Conservation (phyloP, 2,888 invertebrate species). For the Lasioglossum leucozonium region DNA sequence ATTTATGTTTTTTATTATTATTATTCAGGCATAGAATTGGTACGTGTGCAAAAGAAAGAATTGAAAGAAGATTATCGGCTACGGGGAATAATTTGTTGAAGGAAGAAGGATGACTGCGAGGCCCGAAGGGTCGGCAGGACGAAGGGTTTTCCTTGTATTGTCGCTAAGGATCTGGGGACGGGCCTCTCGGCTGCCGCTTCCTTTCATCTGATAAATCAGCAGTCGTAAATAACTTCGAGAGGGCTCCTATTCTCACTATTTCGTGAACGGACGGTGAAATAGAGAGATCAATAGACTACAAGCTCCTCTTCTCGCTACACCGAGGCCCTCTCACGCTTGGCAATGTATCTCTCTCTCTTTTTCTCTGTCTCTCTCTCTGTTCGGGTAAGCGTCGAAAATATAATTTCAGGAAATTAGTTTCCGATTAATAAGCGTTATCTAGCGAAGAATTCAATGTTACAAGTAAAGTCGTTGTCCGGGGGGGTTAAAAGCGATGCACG, state of each 20-base stretch:
- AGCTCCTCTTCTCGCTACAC: constrained; percentile 74
- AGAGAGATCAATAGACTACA: constrained; percentile 79
- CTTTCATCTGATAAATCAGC: constrained; percentile 83
- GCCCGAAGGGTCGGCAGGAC: constrained; percentile 42
- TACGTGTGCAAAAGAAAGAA: neutral
- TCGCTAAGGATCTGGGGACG: constrained; percentile 76
- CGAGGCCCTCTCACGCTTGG: constrained; percentile 48
- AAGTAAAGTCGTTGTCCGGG: neutral
- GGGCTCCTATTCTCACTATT: constrained; percentile 72
- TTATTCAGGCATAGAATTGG: too few species aligned
- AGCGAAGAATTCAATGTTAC: neutral
- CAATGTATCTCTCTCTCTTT: neutral
- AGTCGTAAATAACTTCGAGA: constrained; percentile 83
- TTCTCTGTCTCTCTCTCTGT: too few species aligned
- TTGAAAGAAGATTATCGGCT: neutral
- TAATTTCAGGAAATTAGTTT: constrained; percentile 4
- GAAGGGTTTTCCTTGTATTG: constrained; percentile 76
- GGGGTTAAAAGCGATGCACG: constrained; percentile 34
- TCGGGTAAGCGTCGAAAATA: neutral
- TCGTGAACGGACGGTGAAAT: constrained; percentile 79
- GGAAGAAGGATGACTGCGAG: constrained; percentile 37
- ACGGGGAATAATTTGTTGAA: constrained; percentile 27
- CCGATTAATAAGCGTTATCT: constrained; percentile 1
- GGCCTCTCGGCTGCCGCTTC: constrained; percentile 77
- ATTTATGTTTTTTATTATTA: neutral